These are phyloP conservation scores for Xenopus tropicalis DNA, from an alignment of 2,113 vertebrate species.

Conservation along the genomic window UCB_Xtro_10.0 CM004443.2:179626001-179626500, in stretches of 20 bases:
- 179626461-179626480: background rate
- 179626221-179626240: constrained; percentile 9
- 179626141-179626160: too few relatives aligned
- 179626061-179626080: too few relatives aligned
- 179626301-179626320: background rate
- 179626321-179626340: background rate
- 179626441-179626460: constrained; percentile 3
- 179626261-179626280: background rate
- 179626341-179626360: constrained; percentile 2
- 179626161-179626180: background rate
- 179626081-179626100: too few relatives aligned
- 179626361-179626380: background rate
- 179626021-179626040: too few relatives aligned
- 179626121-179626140: too few relatives aligned
- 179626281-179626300: constrained; percentile 1
- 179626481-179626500: too few relatives aligned
- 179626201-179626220: background rate
- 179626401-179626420: background rate
- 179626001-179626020: too few relatives aligned
- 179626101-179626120: too few relatives aligned
- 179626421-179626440: background rate
- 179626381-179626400: background rate
- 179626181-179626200: background rate
- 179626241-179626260: background rate
- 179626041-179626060: too few relatives aligned